phyloP scores from a whole-genome alignment of 2,888 invertebrate species.

The Belgica antarctica region DNA sequence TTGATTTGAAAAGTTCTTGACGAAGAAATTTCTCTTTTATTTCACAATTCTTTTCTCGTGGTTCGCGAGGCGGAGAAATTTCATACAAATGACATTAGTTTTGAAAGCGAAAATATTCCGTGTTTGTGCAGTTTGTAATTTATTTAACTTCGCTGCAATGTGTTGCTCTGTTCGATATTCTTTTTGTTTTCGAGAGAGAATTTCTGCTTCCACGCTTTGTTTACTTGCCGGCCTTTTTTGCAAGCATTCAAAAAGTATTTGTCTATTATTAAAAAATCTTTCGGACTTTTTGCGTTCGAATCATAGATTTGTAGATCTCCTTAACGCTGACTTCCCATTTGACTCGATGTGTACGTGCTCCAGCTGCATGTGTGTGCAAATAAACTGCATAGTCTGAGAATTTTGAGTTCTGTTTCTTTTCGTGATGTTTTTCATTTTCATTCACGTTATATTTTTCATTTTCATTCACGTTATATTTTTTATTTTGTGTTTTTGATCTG shows the following conservation, averaged over 20 bases:
- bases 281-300: neutral
- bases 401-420: constrained; percentile 2
- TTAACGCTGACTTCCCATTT: neutral
- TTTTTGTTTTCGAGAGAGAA: no score
- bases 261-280: neutral
- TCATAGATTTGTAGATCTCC: neutral
- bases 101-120: constrained; percentile 15
- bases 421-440: neutral
- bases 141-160: neutral
- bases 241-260: neutral
- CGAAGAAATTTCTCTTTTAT: neutral
- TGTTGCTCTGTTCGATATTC: no score
- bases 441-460: no score
- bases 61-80: neutral
- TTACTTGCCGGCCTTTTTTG: neutral
- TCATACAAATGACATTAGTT: constrained; percentile 1
- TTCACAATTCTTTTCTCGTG: neutral
- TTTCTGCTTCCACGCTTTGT: neutral
- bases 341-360: neutral
- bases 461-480: no score
- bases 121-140: neutral
- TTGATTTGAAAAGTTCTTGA: neutral
- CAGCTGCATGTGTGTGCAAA: neutral
- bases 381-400: constrained; percentile 30
- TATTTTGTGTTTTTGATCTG: constrained; percentile 13